Evolutionary conservation across 2,113 vertebrate species (phyloP), one percentile per base, ranked within the genome.

Genomic region (Hippotragus niger): DNA sequence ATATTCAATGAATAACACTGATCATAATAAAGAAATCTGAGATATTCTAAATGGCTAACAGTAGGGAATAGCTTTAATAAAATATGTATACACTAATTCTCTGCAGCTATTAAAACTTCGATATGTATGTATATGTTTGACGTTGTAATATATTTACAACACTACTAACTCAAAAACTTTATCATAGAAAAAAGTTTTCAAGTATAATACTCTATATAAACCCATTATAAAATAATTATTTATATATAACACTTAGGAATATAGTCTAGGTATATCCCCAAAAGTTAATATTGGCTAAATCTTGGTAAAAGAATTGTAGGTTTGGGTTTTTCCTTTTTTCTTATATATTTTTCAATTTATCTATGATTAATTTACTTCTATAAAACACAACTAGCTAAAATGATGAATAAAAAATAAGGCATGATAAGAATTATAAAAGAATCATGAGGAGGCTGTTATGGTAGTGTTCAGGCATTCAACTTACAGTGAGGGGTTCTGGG

Each of bases 1-100:
- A 62, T 60, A 92, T 84, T 82, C 45, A 25, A 13, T 74, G 67
- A 74, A 50, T 47, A 92, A 90, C 40, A 76, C 4, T 84, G 62
- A 62, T 94, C 90, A 83, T 88, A 88, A 81, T 80, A 43, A 88
- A 96, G 67, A 95, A 95, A n/a, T 40, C n/a, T 71, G 29, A 92
- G 90, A 62, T 67, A 92, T 90, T 78, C 52, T 82, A 87, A 95
- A 27, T 57, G 31, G n/a, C 58, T 88, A 95, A 29, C 2, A 58
- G 29, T 87, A 60, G 29, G 10, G 21, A 95, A 83, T 82, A 52
- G 40, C 17, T 62, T 86, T 92, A 90, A 94, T 94, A 92, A 97
- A 89, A 83, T 90, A 80, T 50, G 50, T 9, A 74, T 91, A 58
- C 16, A 83, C 50, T 93, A 91, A 92, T 78, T 40, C 31, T 90